phyloP scores from a whole-genome alignment of 2,797 vertebrate genomes.

The Pempheris klunzingeri region DNA sequence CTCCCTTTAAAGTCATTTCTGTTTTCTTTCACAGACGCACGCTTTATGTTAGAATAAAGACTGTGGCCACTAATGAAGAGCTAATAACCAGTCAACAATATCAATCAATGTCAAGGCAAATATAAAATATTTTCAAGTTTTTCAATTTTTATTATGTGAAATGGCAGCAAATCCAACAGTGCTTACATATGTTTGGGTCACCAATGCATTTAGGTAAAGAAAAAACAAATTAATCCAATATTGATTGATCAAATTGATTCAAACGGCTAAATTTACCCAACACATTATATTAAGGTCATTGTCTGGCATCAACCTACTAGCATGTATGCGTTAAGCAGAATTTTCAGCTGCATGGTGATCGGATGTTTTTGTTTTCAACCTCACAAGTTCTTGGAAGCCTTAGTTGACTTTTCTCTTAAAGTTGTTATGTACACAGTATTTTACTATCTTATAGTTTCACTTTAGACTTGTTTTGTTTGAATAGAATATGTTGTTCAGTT shows the following conservation, averaged over 20 bases:
- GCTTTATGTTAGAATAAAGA: neutral
- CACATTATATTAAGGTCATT: neutral
- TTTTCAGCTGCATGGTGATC: neutral
- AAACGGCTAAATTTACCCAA: neutral
- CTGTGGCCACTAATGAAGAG: neutral
- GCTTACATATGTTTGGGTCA: neutral
- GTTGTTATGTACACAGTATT: neutral
- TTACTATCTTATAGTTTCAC: too few species aligned
- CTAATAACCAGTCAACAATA: neutral
- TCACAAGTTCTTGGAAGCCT: neutral
- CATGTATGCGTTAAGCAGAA: neutral
- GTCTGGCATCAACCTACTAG: neutral
- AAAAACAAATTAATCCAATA: too few species aligned
- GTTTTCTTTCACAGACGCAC: neutral
- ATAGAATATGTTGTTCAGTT: conserved; percentile 21
- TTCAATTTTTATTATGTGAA: neutral
- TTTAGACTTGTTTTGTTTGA: conserved; percentile 5
- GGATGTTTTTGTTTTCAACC: neutral
- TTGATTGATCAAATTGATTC: neutral
- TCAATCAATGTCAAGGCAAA: neutral
- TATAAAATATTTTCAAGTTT: neutral
- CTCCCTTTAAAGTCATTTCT: neutral
- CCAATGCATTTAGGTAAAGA: neutral
- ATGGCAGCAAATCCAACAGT: neutral
- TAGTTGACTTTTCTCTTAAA: conserved; percentile 2